phyloP scores from a whole-genome alignment of 2,113 vertebrate species.

The Smithornis capensis region DNA sequence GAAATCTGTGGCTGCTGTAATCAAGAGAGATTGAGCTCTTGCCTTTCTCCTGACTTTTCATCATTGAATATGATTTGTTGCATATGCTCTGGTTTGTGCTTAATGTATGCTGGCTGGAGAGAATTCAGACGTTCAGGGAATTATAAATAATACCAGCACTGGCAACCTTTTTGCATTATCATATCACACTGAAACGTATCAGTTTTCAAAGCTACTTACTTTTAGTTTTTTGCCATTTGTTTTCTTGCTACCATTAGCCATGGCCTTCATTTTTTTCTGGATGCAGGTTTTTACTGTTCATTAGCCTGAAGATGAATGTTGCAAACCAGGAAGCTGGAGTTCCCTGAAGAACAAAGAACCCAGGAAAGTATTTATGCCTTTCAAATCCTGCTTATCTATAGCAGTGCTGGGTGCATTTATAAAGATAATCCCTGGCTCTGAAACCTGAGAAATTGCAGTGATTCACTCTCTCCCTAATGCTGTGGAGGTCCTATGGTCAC shows the following conservation, averaged over 20 bases:
- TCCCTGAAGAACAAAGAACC: neutral
- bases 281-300: neutral
- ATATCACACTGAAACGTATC: neutral
- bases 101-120: conserved; percentile 30
- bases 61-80: conserved; percentile 50
- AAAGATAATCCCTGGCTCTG: neutral
- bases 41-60: conserved; percentile 17
- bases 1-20: conserved; percentile 32
- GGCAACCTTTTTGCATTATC: neutral
- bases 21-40: conserved; percentile 26
- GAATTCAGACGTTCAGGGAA: neutral
- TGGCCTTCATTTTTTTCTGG: neutral
- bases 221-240: neutral
- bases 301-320: neutral
- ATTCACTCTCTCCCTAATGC: neutral
- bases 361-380: neutral
- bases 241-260: neutral
- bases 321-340: neutral
- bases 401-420: neutral
- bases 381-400: neutral
- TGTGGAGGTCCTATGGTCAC: neutral
- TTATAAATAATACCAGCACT: conserved; percentile 14
- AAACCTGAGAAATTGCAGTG: neutral
- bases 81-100: conserved; percentile 12
- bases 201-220: conserved; percentile 12